These are phyloP conservation scores for Halyomorpha halys DNA, from an alignment of 1,140 invertebrate species.

Conservation along the genomic window DNA sequence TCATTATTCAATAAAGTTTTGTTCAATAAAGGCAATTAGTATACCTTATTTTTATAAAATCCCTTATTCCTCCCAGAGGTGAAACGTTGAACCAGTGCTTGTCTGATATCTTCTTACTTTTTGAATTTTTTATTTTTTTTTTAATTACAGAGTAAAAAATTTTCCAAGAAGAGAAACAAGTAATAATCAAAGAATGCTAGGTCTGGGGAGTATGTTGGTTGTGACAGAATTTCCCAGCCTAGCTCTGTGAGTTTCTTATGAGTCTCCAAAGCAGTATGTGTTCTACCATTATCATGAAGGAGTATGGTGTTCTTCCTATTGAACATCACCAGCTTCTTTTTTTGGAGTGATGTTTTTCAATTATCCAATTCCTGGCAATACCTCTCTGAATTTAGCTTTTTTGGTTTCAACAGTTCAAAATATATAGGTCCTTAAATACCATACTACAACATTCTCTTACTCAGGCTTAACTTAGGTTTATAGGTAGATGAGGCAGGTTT, in stretches of 20 bases:
- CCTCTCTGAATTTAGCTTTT: conserved; percentile 2
- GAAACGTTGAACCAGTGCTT: too few species aligned
- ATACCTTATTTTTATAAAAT: too few species aligned
- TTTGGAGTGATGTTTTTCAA: neutral
- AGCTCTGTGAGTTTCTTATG: neutral
- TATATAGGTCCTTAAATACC: conserved; percentile 1
- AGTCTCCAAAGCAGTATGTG: conserved; percentile 12
- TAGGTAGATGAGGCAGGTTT: too few species aligned
- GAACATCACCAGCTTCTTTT: neutral
- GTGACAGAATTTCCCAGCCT: conserved; percentile 15
- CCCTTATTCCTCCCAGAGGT: too few species aligned
- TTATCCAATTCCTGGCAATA: neutral
- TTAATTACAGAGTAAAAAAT: too few species aligned
- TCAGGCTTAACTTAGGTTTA: too few species aligned
- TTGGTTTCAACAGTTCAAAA: neutral
- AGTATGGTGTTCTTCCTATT: too few species aligned
- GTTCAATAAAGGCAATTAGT: too few species aligned
- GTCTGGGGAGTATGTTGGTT: conserved; percentile 14
- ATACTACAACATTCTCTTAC: too few species aligned
- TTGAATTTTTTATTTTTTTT: too few species aligned
- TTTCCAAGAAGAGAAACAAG: conserved; percentile 1
- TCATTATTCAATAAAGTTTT: too few species aligned
- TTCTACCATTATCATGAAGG: conserved; percentile 10
- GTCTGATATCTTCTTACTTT: too few species aligned
- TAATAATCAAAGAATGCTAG: conserved; percentile 12